Conservation (phyloP, 2,888 invertebrate genomes). For the Scaptomyza tumidula region DNA sequence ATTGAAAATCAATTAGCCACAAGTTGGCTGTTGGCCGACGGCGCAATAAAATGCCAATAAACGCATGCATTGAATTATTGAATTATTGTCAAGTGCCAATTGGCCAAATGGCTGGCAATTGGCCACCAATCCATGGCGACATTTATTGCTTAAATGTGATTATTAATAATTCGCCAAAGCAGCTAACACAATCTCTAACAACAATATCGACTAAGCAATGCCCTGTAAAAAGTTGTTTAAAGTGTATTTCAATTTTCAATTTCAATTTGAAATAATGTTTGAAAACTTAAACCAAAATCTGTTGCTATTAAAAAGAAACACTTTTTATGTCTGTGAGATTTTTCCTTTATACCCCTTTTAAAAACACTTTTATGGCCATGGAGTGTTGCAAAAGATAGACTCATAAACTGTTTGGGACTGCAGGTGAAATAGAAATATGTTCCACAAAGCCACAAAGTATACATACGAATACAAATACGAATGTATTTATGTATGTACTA, state of each 20-base stretch:
- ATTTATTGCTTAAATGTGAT: slow-evolving; percentile 72
- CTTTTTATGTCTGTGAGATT: background rate
- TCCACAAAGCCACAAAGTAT: slow-evolving; percentile 5
- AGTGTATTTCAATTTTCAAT: no score
- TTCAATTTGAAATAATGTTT: no score
- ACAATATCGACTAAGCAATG: slow-evolving; percentile 1
- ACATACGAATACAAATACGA: slow-evolving; percentile 2
- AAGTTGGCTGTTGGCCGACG: slow-evolving; percentile 18
- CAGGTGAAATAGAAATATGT: slow-evolving; percentile 66
- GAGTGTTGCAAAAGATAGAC: slow-evolving; percentile 22
- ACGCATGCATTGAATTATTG: slow-evolving; percentile 62
- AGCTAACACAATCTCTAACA: background rate
- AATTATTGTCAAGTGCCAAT: slow-evolving; percentile 79
- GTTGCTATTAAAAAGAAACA: no score
- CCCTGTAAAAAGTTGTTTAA: slow-evolving; percentile 10
- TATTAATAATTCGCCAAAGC: slow-evolving; percentile 57
- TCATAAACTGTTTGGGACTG: slow-evolving; percentile 37
- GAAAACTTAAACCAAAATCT: no score
- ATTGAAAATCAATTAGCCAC: slow-evolving; percentile 78
- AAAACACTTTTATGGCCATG: background rate
- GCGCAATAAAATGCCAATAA: slow-evolving; percentile 55
- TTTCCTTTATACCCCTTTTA: background rate
- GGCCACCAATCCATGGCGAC: slow-evolving; percentile 75
- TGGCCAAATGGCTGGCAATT: slow-evolving; percentile 74
- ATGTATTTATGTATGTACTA: slow-evolving; percentile 17